Base-by-base conservation (phyloP, 2,888 invertebrate species). In the Corythucha ciliata region DNA sequence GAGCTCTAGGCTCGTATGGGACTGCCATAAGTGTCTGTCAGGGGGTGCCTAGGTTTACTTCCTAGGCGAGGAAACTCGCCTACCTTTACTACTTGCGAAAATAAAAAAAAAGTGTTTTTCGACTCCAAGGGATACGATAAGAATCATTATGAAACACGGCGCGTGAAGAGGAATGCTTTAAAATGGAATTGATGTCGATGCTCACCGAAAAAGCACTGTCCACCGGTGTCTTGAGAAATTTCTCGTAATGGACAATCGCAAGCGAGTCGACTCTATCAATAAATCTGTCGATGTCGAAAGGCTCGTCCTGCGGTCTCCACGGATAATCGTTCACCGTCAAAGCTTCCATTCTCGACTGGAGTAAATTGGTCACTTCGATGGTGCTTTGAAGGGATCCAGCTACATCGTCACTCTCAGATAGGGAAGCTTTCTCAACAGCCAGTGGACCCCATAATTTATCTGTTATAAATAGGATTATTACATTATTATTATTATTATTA, bases 201-300 rank as follows among this genome's bases (percentile, higher is more conserved):
- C n/a, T n/a, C n/a, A n/a, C n/a, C n/a, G n/a, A n/a, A n/a, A n/a
- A n/a, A n/a, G n/a, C n/a, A n/a, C n/a, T n/a, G n/a, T 8, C 22
- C 3, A 46, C 48, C 3, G 65, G 51, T 20, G 59, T 54, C 6
- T 26, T 61, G 46, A 80, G 73, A 61, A 84, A 85, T 47, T 74
- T 72, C 53, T 76, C 74, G 64, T 80, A 85, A 62, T 82, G 80
- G 55, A 81, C 77, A 2, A 86, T 69, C 62, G 86, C 84, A 62
- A 82, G 74, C 1, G 78, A 65, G 4, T 77, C 79, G 1, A 78
- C 70, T 1, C 68, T 60, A 1, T 74, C 69, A 1, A 79, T 60
- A 59, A 78, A 71, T 5, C 78, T 72, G 10, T 76, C 74, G n/a
- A 85, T 70, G 66, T 86, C 81, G 1, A 75, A 65, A 0, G 86